A percentile compares a stretch with the other conserved stretches of the same genome.
These are phyloP conservation scores for Microctenopoma stevenorrisi DNA, from an alignment of 2,797 vertebrate species.

Conservation along the genomic window DNA sequence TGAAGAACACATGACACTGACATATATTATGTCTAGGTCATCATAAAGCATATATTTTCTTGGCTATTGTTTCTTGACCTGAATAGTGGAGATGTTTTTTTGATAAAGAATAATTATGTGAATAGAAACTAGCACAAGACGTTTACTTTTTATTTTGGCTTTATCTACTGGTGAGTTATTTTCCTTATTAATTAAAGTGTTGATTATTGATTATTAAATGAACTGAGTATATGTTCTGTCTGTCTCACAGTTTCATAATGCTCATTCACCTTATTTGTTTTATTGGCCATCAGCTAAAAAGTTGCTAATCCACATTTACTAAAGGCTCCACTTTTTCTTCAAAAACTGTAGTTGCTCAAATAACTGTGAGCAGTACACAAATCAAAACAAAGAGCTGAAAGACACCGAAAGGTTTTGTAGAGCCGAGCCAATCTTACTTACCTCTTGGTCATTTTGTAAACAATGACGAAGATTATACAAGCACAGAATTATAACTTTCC, in stretches of 20 bases:
- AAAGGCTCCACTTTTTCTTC: no score
- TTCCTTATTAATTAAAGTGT: not conserved
- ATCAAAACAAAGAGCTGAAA: no score
- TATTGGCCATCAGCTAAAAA: no score
- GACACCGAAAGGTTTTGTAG: no score
- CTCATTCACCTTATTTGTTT: no score
- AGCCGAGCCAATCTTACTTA: not conserved
- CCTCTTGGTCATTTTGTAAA: no score
- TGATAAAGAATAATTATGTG: not conserved
- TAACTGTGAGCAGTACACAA: no score
- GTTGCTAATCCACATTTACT: no score
- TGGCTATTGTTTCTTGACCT: not conserved
- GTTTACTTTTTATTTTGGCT: not conserved
- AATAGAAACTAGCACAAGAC: not conserved
- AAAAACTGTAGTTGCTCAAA: no score
- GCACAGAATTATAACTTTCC: no score
- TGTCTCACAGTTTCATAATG: not conserved
- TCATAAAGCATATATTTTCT: not conserved
- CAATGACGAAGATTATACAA: no score
- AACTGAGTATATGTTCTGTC: not conserved
- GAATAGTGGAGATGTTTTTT: not conserved
- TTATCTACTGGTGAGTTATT: not conserved
- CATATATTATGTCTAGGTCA: slow-evolving; percentile 1
- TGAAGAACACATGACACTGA: no score
- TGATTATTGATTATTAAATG: not conserved